phyloP scores from a whole-genome alignment of 2,113 vertebrate species.

The Scomber colias region DNA sequence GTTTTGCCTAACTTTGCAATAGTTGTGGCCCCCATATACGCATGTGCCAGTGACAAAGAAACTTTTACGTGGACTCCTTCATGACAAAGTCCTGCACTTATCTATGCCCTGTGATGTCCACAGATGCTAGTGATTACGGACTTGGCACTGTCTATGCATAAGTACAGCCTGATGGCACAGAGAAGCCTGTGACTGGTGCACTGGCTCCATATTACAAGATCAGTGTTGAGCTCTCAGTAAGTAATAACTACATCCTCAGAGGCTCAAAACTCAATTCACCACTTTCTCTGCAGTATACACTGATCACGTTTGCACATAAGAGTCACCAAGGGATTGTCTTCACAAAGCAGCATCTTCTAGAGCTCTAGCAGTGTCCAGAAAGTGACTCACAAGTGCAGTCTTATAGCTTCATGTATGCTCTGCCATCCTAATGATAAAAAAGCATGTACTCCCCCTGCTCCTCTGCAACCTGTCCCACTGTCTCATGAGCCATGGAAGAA shows the following conservation, averaged over 20 bases:
- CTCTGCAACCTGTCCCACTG: neutral
- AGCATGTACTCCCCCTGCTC: neutral
- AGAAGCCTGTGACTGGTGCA: neutral
- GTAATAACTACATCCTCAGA: no score
- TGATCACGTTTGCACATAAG: no score
- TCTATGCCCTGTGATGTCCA: no score
- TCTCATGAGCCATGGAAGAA: constrained; percentile 14
- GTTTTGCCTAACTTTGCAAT: neutral
- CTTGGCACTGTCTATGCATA: no score
- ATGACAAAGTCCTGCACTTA: no score
- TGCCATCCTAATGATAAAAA: constrained; percentile 6
- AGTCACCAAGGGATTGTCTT: no score
- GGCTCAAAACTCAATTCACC: no score
- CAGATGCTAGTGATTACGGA: no score
- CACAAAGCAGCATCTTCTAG: no score
- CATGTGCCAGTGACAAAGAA: neutral
- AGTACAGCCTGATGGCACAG: neutral
- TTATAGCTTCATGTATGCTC: neutral
- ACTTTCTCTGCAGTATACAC: no score
- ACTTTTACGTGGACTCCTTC: neutral
- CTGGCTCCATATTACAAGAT: neutral
- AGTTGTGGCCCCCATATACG: neutral
- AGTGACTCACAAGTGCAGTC: neutral
- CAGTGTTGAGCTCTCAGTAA: neutral
- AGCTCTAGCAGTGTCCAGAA: neutral